A percentile compares a stretch with the other conserved stretches of the same genome.
phyloP scores from a whole-genome alignment of 37 sponge, comb jelly and placozoan species.

The Diacarnus erythraeanus region DNA sequence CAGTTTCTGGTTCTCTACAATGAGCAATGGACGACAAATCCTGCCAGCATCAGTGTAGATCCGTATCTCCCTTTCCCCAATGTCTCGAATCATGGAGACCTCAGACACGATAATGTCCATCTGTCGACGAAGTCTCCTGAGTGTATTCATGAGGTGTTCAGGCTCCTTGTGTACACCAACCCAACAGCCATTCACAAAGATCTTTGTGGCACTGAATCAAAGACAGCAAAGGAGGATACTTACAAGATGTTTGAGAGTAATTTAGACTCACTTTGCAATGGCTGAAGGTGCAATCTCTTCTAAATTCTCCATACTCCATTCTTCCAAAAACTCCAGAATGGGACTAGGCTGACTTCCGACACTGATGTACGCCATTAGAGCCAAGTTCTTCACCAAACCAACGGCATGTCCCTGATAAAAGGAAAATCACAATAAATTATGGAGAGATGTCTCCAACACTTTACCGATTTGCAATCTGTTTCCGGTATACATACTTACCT shows the following conservation, averaged over 20 bases:
- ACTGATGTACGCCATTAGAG: conserved; percentile 98
- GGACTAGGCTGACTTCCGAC: conserved; percentile 98
- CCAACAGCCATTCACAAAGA: conserved; percentile 99
- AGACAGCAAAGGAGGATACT: neutral
- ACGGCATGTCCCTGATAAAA: conserved; percentile 94
- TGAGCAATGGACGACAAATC: conserved; percentile 96
- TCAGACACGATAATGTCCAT: conserved; percentile 99
- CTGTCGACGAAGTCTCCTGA: conserved; percentile 95
- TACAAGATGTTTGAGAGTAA: neutral
- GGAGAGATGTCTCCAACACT: too few relatives aligned
- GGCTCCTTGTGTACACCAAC: conserved; percentile 98
- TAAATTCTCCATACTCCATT: conserved; percentile 99
- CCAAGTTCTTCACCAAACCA: conserved; percentile 99
- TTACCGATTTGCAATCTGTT: neutral
- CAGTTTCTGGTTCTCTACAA: conserved; percentile 99
- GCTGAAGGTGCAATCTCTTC: conserved; percentile 99
- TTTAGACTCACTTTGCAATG: conserved; percentile 72
- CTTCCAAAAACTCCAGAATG: conserved; percentile 99
- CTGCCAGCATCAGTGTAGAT: conserved; percentile 99
- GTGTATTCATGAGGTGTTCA: conserved; percentile 97
- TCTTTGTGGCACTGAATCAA: conserved; percentile 93
- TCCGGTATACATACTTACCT: conserved; percentile 54
- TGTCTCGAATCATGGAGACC: conserved; percentile 97
- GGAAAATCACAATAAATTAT: too few relatives aligned
- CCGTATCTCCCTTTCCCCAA: conserved; percentile 94